Evolutionary conservation across 2,888 invertebrate genomes (phyloP), one percentile per base, ranked within the genome.

Genomic region (Tipula confusa): DNA sequence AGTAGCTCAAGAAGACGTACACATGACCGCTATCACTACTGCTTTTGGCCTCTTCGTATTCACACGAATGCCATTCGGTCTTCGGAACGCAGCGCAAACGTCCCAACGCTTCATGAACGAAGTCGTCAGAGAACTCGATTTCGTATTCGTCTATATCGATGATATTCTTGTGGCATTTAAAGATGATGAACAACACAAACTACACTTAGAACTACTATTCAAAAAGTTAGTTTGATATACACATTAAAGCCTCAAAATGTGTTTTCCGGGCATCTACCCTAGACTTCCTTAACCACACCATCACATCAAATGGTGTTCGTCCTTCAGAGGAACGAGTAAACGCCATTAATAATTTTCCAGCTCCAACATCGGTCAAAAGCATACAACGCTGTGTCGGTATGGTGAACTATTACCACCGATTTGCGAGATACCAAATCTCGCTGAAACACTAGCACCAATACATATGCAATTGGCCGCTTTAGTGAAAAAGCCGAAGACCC

Each of bases 221-320:
- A 0, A 83, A 80, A 28, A 33, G 82, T 2, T 48, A 84, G 15
- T 80, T 33, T 36, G 33, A 79, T 2, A 38, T 83, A 18, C 38
- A 29, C 29, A 85, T 88, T 0, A 89, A 89, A 84, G 64, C 85
- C 0, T 43, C 84, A 0, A 89, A 89, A 85, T 88, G 88, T 82
- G 83, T 83, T 3, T 87, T 88, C n/a, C 84, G 87, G 13, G 11
- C 3, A 31, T 6, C 3, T n/a, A 6, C 31, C 4, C 3, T 31
- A 31, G 31, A 31, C 6, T 31, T 31, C 6, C 31, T 31, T 31
- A 6, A 6, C 6, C 31, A 31, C 6, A 0, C 0, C 83, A 0
- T 88, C 88, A 33, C 88, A 87, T 2, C 84, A 84, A 43, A n/a
- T n/a, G n/a, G n/a, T n/a, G n/a, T n/a, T n/a, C n/a, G n/a, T n/a